A percentile compares a stretch with the other conserved stretches of the same genome.
phyloP scores from a whole-genome alignment of 2,888 invertebrate genomes.

The Noctua janthina region DNA sequence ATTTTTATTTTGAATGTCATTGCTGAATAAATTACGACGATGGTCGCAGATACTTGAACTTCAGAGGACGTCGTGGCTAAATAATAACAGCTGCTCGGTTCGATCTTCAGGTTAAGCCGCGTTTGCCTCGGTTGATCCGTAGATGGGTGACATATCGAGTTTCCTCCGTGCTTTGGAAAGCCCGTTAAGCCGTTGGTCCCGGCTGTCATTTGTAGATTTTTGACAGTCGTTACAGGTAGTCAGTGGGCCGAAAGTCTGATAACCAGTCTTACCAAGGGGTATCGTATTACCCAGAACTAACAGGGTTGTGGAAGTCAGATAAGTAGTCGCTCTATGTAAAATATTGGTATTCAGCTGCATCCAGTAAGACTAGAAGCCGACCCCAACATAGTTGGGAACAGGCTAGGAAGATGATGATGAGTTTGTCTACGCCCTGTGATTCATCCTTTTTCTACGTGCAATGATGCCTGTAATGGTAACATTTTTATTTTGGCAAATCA shows the following conservation, averaged over 20 bases:
- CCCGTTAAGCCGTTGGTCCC: neutral
- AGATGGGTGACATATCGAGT: neutral
- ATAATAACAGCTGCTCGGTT: neutral
- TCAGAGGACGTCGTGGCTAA: neutral
- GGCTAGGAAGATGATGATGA: too few relatives aligned
- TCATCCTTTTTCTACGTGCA: too few relatives aligned
- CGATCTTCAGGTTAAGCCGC: neutral
- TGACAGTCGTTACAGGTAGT: neutral
- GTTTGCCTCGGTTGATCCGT: neutral
- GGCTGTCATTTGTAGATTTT: neutral
- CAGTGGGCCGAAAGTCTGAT: neutral
- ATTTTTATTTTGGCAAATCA: too few relatives aligned
- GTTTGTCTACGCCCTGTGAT: too few relatives aligned
- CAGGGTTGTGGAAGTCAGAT: too few relatives aligned
- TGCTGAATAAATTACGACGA: neutral
- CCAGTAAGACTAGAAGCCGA: too few relatives aligned
- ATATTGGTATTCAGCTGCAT: too few relatives aligned
- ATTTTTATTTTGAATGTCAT: slow-evolving; percentile 7
- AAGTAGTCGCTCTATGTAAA: too few relatives aligned
- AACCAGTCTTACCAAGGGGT: neutral
- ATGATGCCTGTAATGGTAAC: too few relatives aligned
- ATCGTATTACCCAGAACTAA: neutral
- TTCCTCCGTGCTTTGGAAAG: neutral
- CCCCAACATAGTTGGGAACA: too few relatives aligned
- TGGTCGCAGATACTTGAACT: neutral